A percentile compares a stretch with the other conserved stretches of the same genome.
Evolutionary conservation across 1,140 invertebrate genomes (phyloP).

Genomic region (Chelonus insularis): DNA sequence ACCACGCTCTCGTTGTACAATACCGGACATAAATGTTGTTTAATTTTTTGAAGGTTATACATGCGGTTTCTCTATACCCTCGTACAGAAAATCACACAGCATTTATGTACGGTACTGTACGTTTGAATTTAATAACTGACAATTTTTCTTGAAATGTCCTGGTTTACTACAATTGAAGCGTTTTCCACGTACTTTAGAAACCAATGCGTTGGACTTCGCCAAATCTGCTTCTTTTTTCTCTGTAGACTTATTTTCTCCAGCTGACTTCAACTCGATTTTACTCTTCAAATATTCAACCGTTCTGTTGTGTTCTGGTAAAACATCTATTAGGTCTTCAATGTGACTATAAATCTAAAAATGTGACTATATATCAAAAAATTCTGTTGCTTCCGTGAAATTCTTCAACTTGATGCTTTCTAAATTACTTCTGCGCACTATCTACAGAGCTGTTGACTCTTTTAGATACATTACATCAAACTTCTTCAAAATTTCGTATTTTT

Average conservation of each 20-base stretch:
- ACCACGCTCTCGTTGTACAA: conserved; percentile 14
- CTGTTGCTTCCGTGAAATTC: conserved; percentile 25
- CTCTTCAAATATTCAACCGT: conserved; percentile 25
- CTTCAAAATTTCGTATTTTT: conserved; percentile 36
- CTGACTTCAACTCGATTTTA: conserved; percentile 21
- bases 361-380: too few species aligned
- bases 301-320: conserved; percentile 7
- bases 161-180: conserved; percentile 24
- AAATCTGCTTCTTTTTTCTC: background rate
- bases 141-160: conserved; percentile 27
- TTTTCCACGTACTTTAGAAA: conserved; percentile 14
- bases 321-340: conserved; percentile 40
- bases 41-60: too few species aligned
- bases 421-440: conserved; percentile 37
- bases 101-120: too few species aligned
- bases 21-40: too few species aligned
- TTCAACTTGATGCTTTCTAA: conserved; percentile 36
- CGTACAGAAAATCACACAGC: too few species aligned
- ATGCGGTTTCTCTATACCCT: too few species aligned
- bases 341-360: conserved; percentile 39
- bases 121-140: background rate
- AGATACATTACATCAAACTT: conserved; percentile 40
- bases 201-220: conserved; percentile 23
- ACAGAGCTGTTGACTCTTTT: conserved; percentile 38
- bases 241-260: conserved; percentile 2